Conservation (phyloP, 35 echinoderm and acorn worm genomes). For the Acanthaster planci region DNA sequence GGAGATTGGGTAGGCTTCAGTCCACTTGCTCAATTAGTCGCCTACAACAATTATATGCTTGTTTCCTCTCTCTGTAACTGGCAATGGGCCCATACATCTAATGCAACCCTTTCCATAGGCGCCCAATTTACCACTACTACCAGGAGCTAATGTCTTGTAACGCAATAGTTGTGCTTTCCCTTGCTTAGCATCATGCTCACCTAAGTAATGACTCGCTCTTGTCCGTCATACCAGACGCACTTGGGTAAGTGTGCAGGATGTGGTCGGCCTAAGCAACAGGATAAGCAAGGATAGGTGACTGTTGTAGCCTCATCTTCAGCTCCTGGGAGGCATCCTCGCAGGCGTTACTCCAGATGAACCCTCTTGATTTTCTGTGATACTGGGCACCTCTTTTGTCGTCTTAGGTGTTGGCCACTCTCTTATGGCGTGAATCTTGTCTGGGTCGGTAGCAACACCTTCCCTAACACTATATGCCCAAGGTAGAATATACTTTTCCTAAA, state of each 20-base stretch:
- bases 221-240: slow-evolving; percentile 29
- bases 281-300: slow-evolving; percentile 47
- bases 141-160: slow-evolving; percentile 46
- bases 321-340: slow-evolving; percentile 33
- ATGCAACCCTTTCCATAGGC: slow-evolving; percentile 50
- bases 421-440: slow-evolving; percentile 38
- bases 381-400: not conserved
- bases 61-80: slow-evolving; percentile 41
- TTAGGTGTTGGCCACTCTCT: not conserved
- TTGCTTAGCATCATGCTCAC: slow-evolving; percentile 22
- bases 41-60: slow-evolving; percentile 54
- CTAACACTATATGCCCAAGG: slow-evolving; percentile 43
- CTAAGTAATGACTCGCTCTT: slow-evolving; percentile 45
- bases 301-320: slow-evolving; percentile 17
- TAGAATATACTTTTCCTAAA: slow-evolving; percentile 9
- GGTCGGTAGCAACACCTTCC: slow-evolving; percentile 40
- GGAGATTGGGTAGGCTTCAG: slow-evolving; percentile 30
- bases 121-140: slow-evolving; percentile 51
- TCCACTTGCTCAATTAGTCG: slow-evolving; percentile 70
- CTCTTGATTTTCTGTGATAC: slow-evolving; percentile 33
- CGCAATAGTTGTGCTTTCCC: slow-evolving; percentile 43
- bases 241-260: slow-evolving; percentile 63
- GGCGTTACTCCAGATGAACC: slow-evolving; percentile 44
- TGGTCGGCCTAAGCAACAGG: slow-evolving; percentile 15
- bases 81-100: slow-evolving; percentile 59